Conservation (phyloP, 2,797 vertebrate species). For the Catharus ustulatus region DNA sequence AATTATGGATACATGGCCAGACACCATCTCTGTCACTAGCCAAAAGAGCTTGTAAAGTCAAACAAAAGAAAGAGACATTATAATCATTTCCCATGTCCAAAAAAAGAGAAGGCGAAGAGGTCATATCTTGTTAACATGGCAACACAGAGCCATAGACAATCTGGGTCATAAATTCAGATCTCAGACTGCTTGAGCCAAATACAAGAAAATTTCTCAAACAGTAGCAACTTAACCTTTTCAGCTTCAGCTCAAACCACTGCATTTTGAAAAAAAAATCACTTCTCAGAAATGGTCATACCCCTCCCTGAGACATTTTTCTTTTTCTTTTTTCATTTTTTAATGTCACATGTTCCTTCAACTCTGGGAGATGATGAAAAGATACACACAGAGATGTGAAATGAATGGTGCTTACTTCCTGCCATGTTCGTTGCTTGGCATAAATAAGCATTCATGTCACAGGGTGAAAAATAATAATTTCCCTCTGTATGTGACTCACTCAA, state of each 20-base stretch:
- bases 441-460: slow-evolving; percentile 45
- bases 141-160: not conserved
- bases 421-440: not conserved
- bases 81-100: not conserved
- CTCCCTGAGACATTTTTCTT: not conserved
- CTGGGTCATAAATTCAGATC: not conserved
- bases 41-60: not conserved
- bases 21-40: not conserved
- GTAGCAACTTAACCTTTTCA: not conserved
- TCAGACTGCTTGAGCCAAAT: not conserved
- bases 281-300: not conserved
- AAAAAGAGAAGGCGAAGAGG: not conserved
- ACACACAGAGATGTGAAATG: slow-evolving; percentile 49
- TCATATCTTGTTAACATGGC: not conserved
- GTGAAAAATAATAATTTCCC: slow-evolving; percentile 51
- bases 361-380: not conserved
- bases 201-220: not conserved
- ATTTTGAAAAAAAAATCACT: not conserved
- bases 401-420: slow-evolving; percentile 13
- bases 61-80: not conserved
- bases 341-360: not conserved
- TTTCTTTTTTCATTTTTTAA: not conserved
- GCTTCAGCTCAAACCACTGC: not conserved
- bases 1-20: not conserved
- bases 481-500: slow-evolving; percentile 36